Evolutionary conservation across 2,888 invertebrate genomes (phyloP).

Genomic region (Calameuta filiformis): DNA sequence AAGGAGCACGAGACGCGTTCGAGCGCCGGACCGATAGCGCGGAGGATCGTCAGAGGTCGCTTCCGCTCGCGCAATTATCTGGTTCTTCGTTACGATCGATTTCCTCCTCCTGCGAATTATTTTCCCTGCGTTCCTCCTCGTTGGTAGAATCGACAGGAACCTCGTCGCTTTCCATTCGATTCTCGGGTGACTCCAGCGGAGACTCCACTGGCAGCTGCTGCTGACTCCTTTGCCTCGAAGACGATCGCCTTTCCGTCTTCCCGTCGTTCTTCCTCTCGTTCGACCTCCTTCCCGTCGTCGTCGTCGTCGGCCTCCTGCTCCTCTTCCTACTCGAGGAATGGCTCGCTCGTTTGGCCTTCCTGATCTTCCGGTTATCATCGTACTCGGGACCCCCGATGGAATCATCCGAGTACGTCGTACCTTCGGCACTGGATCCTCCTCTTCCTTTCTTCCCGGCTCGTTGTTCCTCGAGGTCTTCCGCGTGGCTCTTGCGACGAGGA

Average conservation of each 20-base stretch:
- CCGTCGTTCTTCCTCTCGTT: conserved; percentile 20
- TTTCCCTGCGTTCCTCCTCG: too few relatives aligned
- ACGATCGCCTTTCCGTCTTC: conserved; percentile 25
- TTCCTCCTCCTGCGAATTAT: conserved; percentile 24
- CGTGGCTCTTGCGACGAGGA: conserved; percentile 11
- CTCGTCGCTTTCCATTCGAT: conserved; percentile 19
- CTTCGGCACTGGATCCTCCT: conserved; percentile 18
- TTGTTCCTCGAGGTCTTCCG: conserved; percentile 19
- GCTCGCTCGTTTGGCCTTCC: too few relatives aligned
- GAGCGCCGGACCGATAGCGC: too few relatives aligned
- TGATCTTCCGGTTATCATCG: background rate
- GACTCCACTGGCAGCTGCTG: conserved; percentile 19
- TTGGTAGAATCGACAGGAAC: too few relatives aligned
- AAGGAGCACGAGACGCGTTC: too few relatives aligned
- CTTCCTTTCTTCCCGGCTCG: conserved; percentile 23
- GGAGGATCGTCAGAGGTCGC: conserved; percentile 12
- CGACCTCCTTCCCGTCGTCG: too few relatives aligned
- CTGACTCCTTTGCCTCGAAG: conserved; percentile 28
- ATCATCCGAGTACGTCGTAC: conserved; percentile 15
- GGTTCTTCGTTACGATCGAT: conserved; percentile 10
- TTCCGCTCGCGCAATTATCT: conserved; percentile 27
- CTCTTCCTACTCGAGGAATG: too few relatives aligned
- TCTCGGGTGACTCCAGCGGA: conserved; percentile 7
- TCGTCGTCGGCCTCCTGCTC: too few relatives aligned
- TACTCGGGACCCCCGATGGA: background rate